These are phyloP conservation scores for Cacajao melanocephalus DNA, from an alignment of 2,797 vertebrate genomes.

Conservation along the genomic window DNA sequence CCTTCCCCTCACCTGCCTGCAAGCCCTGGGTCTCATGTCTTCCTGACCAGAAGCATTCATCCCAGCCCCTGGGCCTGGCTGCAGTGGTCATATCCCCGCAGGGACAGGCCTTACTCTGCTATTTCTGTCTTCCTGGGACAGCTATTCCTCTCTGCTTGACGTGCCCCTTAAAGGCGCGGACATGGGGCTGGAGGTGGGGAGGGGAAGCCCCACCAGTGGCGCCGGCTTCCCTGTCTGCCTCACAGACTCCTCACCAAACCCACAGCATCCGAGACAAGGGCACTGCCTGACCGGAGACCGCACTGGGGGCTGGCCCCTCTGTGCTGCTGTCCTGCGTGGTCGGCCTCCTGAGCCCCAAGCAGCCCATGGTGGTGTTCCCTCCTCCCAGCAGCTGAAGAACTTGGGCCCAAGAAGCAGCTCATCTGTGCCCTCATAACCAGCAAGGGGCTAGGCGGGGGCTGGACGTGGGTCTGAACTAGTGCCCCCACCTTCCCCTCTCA, in stretches of 20 bases:
- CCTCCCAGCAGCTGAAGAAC: neutral
- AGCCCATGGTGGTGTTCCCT: no score
- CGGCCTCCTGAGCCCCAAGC: neutral
- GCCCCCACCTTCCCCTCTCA: neutral
- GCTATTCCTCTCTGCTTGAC: neutral
- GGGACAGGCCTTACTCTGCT: neutral
- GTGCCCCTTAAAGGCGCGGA: no score
- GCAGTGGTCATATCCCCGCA: accelerated
- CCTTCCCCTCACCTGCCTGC: no score
- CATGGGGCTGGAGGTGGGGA: neutral
- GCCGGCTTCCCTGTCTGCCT: neutral
- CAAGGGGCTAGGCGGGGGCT: neutral
- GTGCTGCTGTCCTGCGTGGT: neutral
- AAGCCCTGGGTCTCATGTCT: neutral
- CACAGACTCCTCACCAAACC: no score
- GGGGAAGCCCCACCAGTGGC: no score
- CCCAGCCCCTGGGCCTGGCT: neutral
- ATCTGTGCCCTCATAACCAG: neutral
- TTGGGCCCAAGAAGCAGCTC: neutral
- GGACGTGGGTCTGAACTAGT: neutral
- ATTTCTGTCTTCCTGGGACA: neutral
- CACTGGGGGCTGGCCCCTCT: neutral
- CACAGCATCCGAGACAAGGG: no score
- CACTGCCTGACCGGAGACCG: neutral
- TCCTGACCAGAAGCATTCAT: no score